A percentile compares a stretch with the other conserved stretches of the same genome.
phyloP scores from a whole-genome alignment of 2,888 invertebrate genomes.

The Drosophila lutescens region DNA sequence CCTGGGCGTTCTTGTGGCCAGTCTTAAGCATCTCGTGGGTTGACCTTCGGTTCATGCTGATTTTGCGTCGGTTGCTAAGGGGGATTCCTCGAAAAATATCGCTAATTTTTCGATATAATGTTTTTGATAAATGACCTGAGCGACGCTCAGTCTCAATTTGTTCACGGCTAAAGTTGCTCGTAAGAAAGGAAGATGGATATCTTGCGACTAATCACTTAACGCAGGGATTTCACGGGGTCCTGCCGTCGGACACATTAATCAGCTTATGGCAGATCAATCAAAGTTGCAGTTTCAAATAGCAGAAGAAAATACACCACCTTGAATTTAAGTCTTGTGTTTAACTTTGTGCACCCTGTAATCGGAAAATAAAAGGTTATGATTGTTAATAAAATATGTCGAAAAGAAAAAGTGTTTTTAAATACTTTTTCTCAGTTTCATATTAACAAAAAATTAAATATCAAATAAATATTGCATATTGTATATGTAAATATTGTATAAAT shows the following conservation, averaged over 20 bases:
- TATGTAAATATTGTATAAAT: too few species aligned
- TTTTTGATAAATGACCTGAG: conserved; percentile 49
- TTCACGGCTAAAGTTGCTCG: conserved; percentile 16
- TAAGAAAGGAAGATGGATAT: conserved; percentile 27
- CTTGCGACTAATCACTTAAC: conserved; percentile 51
- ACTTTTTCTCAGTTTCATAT: too few species aligned
- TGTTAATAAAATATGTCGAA: neutral
- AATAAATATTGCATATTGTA: too few species aligned
- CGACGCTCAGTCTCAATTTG: conserved; percentile 13
- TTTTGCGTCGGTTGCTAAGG: conserved; percentile 42
- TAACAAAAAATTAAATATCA: too few species aligned
- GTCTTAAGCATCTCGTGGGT: conserved; percentile 19
- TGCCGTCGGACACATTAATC: conserved; percentile 52
- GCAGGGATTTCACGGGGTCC: conserved; percentile 6
- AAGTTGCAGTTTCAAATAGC: conserved; percentile 18
- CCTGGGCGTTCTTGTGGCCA: conserved; percentile 40
- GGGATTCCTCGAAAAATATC: conserved; percentile 43
- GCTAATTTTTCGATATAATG: conserved; percentile 46
- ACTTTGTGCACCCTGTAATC: neutral
- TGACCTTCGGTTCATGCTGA: conserved; percentile 62
- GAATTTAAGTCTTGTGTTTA: neutral
- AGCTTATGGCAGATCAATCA: conserved; percentile 65
- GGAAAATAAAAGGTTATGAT: neutral
- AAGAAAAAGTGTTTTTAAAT: too few species aligned
- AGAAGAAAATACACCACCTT: neutral